phyloP scores from a whole-genome alignment of 1,140 invertebrate genomes.

The Tribolium castaneum region DNA sequence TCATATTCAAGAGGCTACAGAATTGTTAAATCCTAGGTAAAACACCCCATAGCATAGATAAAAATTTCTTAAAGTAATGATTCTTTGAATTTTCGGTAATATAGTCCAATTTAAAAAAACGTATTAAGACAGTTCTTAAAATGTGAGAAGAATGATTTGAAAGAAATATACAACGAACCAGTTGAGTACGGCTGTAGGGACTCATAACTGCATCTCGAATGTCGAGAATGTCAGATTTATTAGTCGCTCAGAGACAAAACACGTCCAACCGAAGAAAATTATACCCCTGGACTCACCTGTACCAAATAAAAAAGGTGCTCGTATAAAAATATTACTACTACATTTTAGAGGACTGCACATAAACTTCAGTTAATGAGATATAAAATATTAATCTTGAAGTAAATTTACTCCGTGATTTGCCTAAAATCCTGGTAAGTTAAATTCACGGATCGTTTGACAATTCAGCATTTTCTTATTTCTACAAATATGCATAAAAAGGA shows the following conservation, averaged over 20 bases:
- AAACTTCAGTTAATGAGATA: conserved; percentile 18
- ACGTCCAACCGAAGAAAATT: conserved; percentile 38
- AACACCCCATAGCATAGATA: no score
- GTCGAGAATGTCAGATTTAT: conserved; percentile 39
- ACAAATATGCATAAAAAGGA: background rate
- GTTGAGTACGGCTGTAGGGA: conserved; percentile 28
- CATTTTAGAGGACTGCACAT: background rate
- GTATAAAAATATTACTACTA: conserved; percentile 25
- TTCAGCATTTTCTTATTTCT: background rate
- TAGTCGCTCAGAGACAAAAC: conserved; percentile 31
- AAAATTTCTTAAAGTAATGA: no score
- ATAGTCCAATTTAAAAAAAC: background rate
- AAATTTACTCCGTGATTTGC: background rate
- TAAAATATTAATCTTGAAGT: conserved; percentile 20
- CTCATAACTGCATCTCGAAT: conserved; percentile 37
- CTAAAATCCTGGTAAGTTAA: no score
- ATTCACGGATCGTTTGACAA: no score
- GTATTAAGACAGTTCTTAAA: conserved; percentile 12
- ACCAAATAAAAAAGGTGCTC: conserved; percentile 21
- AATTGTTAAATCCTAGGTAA: no score
- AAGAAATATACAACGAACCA: conserved; percentile 40
- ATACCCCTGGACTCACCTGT: conserved; percentile 27
- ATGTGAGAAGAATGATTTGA: background rate
- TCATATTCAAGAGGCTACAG: no score
- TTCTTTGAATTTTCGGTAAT: no score